Base-by-base conservation (phyloP, 2,797 vertebrate species). In the Euthynnus affinis region DNA sequence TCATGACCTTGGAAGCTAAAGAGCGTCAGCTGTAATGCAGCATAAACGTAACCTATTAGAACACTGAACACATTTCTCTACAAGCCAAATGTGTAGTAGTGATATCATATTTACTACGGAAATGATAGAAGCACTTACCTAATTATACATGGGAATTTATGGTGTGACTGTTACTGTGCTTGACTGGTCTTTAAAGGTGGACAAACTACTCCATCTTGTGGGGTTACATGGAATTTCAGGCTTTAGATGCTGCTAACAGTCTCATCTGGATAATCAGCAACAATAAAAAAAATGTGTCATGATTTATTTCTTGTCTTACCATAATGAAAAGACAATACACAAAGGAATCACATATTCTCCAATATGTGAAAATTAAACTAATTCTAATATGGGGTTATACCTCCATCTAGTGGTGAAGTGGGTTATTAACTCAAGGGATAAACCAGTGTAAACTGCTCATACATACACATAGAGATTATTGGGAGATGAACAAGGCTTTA, bases 371-470 rank as follows among this genome's bases (percentile, higher is more conserved):
- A 2, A 5, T 15, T 59, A 67, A 68, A 56, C 67, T 3, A 69
- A 10, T 82, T 77, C 40, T 59, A 37, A 51, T 53, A 37, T 77
- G 27, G 34, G 10, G 23, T 17, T 67, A 48, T 52, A 68, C 0
- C 87, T 1, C 81, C 88, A 89, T 88, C 93, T 91, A 88, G 89
- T 89, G 92, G 87, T 60, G 0, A 0, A 37, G 29, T 2, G 3
- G 10, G 32, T 55, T 60, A 69, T 18, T 82, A 55, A 3, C 20
- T n/a, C 2, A n/a, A 57, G 1, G 9, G 53, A 6, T 12, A 10
- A 15, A 3, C 17, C 6, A 0, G 1, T 61, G 49, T 49, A 8
- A 17, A 4, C 37, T 34, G 8, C 40, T 63, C 9, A 23, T 8
- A 61, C 22, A 29, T 2, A 4, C 20, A 49, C 40, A 37, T 9